A percentile compares a stretch with the other conserved stretches of the same genome.
Evolutionary conservation across 2,797 vertebrate species (phyloP).

Genomic region (Cryptoprocta ferox): DNA sequence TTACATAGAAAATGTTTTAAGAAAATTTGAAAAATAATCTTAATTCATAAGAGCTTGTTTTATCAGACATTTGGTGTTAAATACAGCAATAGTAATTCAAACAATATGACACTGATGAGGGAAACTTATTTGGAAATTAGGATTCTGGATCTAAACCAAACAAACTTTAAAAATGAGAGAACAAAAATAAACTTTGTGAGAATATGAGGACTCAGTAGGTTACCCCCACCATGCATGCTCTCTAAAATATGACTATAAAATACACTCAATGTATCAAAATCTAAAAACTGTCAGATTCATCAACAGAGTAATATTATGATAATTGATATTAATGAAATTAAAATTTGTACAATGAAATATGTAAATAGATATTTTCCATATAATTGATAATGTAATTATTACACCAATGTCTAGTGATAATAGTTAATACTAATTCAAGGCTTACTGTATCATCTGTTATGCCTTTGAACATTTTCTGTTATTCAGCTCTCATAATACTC

Average conservation of each 20-base stretch:
- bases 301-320: neutral
- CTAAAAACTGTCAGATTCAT: neutral
- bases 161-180: neutral
- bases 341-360: neutral
- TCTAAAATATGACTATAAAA: neutral
- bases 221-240: neutral
- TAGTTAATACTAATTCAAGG: neutral
- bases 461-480: neutral
- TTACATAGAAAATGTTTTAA: neutral
- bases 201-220: neutral
- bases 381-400: neutral
- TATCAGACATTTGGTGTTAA: neutral
- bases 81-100: neutral
- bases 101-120: neutral
- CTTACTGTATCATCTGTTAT: neutral
- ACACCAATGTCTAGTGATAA: neutral
- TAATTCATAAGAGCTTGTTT: neutral
- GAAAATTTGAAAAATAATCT: neutral
- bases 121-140: neutral
- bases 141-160: neutral
- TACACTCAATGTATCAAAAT: neutral
- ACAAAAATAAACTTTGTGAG: neutral
- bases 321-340: neutral
- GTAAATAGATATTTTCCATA: neutral
- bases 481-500: neutral